Evolutionary conservation across 2,888 invertebrate genomes (phyloP), one percentile per base, ranked within the genome.

Genomic region (Dasysyrphus albostriatus): DNA sequence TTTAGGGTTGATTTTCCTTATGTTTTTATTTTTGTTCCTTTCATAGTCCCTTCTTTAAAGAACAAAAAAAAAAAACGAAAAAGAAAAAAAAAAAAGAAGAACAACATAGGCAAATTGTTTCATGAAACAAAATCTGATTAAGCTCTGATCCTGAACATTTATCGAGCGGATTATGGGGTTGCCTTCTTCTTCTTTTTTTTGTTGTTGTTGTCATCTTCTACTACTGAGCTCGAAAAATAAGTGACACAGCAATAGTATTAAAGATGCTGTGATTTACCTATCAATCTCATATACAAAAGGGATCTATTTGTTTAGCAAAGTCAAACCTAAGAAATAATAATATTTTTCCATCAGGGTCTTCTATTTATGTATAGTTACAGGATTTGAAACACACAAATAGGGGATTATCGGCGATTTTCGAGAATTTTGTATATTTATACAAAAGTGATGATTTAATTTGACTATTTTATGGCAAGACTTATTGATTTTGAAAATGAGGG

Each of bases 41-140:
- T 42, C 49, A 14, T 49, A 12, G 34, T 49, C 37, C 51, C 9
- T 49, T 67, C 10, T 49, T 49, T 49, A 14, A 8, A n/a, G n/a
- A n/a, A n/a, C n/a, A n/a, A n/a, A 29, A 14, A 3, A 34, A 19
- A 51, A 49, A 12, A 47, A 8, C 14, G 6, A 29, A 54, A 24
- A 51, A 12, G 0, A 58, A 4, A 10, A 19, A 19, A 58, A 4
- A 10, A 19, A 19, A 59, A 4, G 8, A 24, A 67, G 14, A 14
- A 69, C 24, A 51, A 6, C 16, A 14, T 72, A 72, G 72, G 72
- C 72, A 72, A 72, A 72, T 72, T 72, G 72, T 58, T 72, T 72
- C 47, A 34, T 59, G 34, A 72, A 39, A 72, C 47, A 14, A 72
- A 72, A 72, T 59, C 72, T 72, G 58, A 72, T 72, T 72, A 72